Conservation (phyloP, 1,140 invertebrate genomes). For the Calosoma granatense region DNA sequence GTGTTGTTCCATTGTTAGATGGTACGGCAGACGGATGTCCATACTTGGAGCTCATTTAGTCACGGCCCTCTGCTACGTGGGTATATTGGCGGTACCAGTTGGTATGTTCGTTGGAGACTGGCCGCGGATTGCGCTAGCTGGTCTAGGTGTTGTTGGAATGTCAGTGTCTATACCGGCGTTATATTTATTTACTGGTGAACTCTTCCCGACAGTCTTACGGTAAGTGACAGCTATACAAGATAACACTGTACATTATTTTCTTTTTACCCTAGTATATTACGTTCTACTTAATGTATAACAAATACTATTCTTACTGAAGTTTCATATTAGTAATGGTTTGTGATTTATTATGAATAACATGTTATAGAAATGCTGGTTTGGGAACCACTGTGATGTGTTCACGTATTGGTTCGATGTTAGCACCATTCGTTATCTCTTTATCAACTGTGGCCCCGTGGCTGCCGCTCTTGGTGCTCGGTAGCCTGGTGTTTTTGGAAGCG, state of each 20-base stretch:
- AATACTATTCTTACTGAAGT: too few relatives aligned
- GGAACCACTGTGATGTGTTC: conserved; percentile 50
- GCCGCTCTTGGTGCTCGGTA: conserved; percentile 44
- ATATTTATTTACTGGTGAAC: conserved; percentile 52
- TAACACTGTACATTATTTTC: too few relatives aligned
- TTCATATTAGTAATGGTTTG: background rate
- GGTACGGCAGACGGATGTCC: conserved; percentile 49
- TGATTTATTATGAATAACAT: background rate
- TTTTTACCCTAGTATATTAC: too few relatives aligned
- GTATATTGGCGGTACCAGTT: conserved; percentile 42
- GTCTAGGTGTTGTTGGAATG: conserved; percentile 54
- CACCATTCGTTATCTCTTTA: conserved; percentile 48
- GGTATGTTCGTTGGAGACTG: conserved; percentile 33
- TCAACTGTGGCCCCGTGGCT: conserved; percentile 44
- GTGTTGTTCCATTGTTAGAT: conserved; percentile 51
- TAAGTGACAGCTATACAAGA: background rate
- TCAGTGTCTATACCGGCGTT: conserved; percentile 37
- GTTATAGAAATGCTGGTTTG: conserved; percentile 46
- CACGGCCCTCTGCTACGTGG: conserved; percentile 47
- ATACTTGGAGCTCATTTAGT: conserved; percentile 47
- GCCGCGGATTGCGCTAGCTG: conserved; percentile 46
- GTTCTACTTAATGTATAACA: too few relatives aligned
- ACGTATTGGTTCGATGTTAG: conserved; percentile 54
- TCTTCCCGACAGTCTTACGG: conserved; percentile 53
- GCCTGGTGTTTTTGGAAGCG: conserved; percentile 52